Evolutionary conservation across 2,113 vertebrate species (phyloP), one percentile per base, ranked within the genome.

Genomic region (Grantiella picta): DNA sequence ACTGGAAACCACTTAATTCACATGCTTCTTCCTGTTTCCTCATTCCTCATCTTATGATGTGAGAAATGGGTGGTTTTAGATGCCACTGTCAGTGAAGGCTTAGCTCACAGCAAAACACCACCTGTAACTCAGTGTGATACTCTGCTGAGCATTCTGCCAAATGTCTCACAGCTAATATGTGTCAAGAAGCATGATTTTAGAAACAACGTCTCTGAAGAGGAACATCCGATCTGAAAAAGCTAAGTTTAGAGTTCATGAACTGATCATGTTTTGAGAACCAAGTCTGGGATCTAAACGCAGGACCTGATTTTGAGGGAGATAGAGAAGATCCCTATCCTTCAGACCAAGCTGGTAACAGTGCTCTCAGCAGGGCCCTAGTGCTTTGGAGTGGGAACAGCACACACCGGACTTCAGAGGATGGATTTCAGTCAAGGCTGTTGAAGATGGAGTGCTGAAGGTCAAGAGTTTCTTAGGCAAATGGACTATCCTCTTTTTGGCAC

Each of bases 321-420:
- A 17, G 22, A 56, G 64, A 52, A 82, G 52, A 87, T 42, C 33
- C 16, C 13, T 2, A 17, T n/a, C 29, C 50, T 69, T 24, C 19
- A 28, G 54, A 7, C 3, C 1, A 6, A 31, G 25, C 0, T 66
- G 61, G 36, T 0, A 38, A 14, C 49, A 45, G 40, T 0, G 28
- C 15, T 60, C 9, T 40, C 76, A 89, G 83, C 56, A 40, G 11
- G 0, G 4, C 42, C 9, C 24, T 29, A 2, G 17, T 27, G 66
- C 63, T 59, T 7, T 7, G 49, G 28, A 50, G 47, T 2, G n/a
- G 29, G 35, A 50, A 36, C 11, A 35, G 73, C 50, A 54, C 24
- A 8, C 3, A 8, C 0, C 1, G 52, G 27, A 24, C 47, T 40
- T 4, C 2, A 3, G 25, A 16, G 5, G 40, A 36, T 24, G 17